Evolutionary conservation across 2,888 invertebrate species (phyloP).

Genomic region (Clanis bilineata): DNA sequence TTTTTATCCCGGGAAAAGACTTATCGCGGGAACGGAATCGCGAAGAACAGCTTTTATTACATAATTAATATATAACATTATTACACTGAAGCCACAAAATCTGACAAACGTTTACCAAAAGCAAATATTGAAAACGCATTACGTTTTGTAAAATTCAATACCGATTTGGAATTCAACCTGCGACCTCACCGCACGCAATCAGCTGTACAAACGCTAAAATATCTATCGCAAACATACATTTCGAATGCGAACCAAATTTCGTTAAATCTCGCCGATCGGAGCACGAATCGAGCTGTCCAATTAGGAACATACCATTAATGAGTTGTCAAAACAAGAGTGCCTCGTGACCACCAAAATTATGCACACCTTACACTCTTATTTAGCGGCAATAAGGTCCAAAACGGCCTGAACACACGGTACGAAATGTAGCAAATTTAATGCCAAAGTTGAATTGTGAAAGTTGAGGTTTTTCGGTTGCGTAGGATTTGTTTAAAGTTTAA

Average conservation of each 20-base stretch:
- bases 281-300: constrained; percentile 55
- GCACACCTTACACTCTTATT: constrained; percentile 36
- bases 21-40: too few relatives aligned
- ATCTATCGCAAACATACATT: constrained; percentile 67
- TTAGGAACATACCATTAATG: constrained; percentile 75
- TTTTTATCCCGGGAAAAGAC: too few relatives aligned
- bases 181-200: constrained; percentile 49
- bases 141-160: constrained; percentile 1
- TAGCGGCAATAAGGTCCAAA: constrained; percentile 36
- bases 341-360: constrained; percentile 33
- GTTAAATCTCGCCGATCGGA: constrained; percentile 40
- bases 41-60: too few relatives aligned
- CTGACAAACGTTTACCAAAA: background rate
- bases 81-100: background rate
- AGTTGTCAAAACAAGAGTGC: constrained; percentile 77
- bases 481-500: constrained; percentile 68
- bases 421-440: constrained; percentile 56
- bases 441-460: constrained; percentile 77
- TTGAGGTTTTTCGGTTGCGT: constrained; percentile 59
- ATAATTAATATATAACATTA: too few relatives aligned
- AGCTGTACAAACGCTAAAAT: constrained; percentile 73
- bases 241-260: constrained; percentile 53
- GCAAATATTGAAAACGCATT: background rate
- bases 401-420: constrained; percentile 28
- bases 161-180: constrained; percentile 12